Base-by-base conservation (phyloP, 2,797 vertebrate species). In the Alectoris magna region DNA sequence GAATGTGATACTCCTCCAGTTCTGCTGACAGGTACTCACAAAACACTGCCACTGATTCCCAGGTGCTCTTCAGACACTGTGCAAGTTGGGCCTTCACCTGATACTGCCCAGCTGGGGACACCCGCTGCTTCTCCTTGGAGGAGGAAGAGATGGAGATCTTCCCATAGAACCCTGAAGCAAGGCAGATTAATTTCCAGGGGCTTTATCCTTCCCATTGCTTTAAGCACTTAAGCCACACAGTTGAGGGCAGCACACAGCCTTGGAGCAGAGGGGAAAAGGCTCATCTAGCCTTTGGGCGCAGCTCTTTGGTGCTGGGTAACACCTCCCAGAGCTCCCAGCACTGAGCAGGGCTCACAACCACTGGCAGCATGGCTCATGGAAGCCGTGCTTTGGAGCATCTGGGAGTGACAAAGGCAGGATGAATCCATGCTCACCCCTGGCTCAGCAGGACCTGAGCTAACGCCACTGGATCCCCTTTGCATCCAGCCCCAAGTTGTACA, bases 141-240 rank as follows among this genome's bases (percentile, higher is more conserved):
- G 51, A 78, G 38, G 44, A 39, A 49, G 36, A 31, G 41, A 53
- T 38, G 56, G 66, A 85, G 67, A 36, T 58, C 58, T 73, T 64
- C 53, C 58, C 38, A 4, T 3, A 60, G 80, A 84, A 73, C 34
- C 9, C 86, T 51, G 75, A 72, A 75, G 34, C 3, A 51, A 78
- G 58, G 79, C 70, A 69, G 59, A 43, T 67, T 46, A 44, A 49
- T 84, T 80, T 84, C 38, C 43, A 55, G 29, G 27, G 4, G 24
- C 38, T 95, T 91, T 84, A 16, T 44, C 49, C 73, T 78, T 86
- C 49, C 46, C 34, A 43, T 7, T 62, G 67, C 76, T 71, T 44
- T 59, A 55, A 80, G 72, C 22, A 9, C 69, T 68, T 58, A 74
- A 94, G 55, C 48, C 81, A 63, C 2, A 5, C 39, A n/a, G 77